phyloP scores from a whole-genome alignment of 35 echinoderm and acorn worm species.

The Heliocidaris erythrogramma region DNA sequence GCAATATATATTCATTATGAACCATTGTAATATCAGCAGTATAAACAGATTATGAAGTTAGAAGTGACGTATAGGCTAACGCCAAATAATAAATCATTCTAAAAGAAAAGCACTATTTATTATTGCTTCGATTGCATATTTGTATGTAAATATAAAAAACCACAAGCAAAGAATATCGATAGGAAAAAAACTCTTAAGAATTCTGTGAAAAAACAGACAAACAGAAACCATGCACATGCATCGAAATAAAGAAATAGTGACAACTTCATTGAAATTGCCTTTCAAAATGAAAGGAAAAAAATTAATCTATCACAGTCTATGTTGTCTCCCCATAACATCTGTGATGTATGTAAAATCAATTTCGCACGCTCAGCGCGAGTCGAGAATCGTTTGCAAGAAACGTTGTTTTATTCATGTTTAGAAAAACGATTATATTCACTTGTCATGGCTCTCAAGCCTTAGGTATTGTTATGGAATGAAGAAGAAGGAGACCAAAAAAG shows the following conservation, averaged over 20 bases:
- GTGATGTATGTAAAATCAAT: neutral
- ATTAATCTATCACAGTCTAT: neutral
- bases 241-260: neutral
- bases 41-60: too few relatives aligned
- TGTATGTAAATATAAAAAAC: too few relatives aligned
- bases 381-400: neutral
- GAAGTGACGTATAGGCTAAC: too few relatives aligned
- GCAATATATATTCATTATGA: too few relatives aligned
- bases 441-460: neutral
- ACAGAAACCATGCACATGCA: neutral
- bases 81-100: too few relatives aligned
- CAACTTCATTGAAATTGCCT: neutral
- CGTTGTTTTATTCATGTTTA: constrained; percentile 18
- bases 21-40: too few relatives aligned
- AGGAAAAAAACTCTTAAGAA: too few relatives aligned
- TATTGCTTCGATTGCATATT: too few relatives aligned
- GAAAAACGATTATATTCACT: neutral
- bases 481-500: too few relatives aligned
- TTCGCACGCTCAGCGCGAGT: neutral
- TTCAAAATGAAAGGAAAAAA: neutral
- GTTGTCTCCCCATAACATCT: neutral
- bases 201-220: too few relatives aligned
- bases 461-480: neutral
- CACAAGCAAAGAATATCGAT: too few relatives aligned
- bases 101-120: too few relatives aligned